Evolutionary conservation across 1,140 invertebrate genomes (phyloP).

Genomic region (Drosophila ambigua): DNA sequence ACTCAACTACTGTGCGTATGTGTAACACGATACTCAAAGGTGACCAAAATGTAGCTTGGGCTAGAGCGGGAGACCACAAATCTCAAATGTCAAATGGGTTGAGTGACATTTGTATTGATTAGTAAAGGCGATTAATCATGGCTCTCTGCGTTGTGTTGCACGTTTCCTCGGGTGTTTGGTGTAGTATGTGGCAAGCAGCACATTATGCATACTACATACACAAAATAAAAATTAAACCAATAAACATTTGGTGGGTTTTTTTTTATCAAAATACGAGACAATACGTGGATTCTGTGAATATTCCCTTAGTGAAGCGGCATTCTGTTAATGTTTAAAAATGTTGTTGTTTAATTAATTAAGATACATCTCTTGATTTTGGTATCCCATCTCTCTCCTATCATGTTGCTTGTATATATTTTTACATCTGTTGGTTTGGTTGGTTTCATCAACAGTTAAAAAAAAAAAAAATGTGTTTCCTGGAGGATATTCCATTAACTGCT

Average conservation of each 20-base stretch:
- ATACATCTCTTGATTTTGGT: no score
- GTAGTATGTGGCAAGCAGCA: conserved; percentile 53
- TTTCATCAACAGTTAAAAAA: conserved; percentile 31
- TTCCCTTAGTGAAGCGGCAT: no score
- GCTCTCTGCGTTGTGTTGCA: conserved; percentile 26
- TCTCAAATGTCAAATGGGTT: conserved; percentile 73
- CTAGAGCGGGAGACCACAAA: conserved; percentile 61
- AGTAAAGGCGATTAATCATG: conserved; percentile 80
- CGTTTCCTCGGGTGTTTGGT: conserved; percentile 16
- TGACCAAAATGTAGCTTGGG: conserved; percentile 6
- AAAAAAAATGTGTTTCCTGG: conserved; percentile 34
- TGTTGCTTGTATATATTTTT: conserved; percentile 5
- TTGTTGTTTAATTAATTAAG: no score
- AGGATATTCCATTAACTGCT: conserved; percentile 29
- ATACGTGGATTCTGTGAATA: no score
- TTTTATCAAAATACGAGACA: no score
- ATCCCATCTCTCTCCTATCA: no score
- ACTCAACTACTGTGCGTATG: conserved; percentile 73
- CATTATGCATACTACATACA: conserved; percentile 51
- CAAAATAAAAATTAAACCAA: conserved; percentile 22
- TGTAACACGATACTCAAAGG: conserved; percentile 53
- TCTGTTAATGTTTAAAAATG: no score
- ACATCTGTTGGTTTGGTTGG: conserved; percentile 40
- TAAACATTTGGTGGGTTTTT: no score
- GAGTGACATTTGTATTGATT: conserved; percentile 81